Conservation (phyloP, 2,113 vertebrate species). For the Poeciliopsis prolifica region DNA sequence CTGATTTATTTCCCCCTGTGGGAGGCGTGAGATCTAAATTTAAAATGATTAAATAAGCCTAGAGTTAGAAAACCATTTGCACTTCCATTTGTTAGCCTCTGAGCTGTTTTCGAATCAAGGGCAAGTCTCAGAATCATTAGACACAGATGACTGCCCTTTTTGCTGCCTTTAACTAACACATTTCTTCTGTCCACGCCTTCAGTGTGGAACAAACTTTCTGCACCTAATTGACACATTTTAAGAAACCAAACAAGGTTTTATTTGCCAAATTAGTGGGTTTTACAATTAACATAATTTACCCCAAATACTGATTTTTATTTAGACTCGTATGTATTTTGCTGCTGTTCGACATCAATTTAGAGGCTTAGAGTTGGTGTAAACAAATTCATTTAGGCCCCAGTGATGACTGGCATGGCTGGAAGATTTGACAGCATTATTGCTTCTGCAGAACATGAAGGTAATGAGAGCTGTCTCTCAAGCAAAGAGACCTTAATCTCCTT, state of each 20-base stretch:
- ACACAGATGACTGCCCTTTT: conserved; percentile 58
- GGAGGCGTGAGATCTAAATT: conserved; percentile 75
- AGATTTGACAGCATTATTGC: conserved; percentile 54
- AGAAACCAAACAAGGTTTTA: conserved; percentile 7
- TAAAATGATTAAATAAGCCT: conserved; percentile 74
- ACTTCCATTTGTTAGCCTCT: conserved; percentile 66
- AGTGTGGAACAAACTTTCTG: conserved; percentile 19
- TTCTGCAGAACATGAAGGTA: conserved; percentile 65
- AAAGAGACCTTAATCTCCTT: conserved; percentile 60
- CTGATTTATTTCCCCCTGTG: conserved; percentile 68
- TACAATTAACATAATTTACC: conserved; percentile 16
- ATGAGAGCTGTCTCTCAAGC: conserved; percentile 65
- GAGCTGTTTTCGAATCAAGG: conserved; percentile 72
- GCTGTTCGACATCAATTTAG: conserved; percentile 8
- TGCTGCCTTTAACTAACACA: conserved; percentile 44
- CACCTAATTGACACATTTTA: conserved; percentile 26
- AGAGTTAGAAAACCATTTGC: conserved; percentile 70
- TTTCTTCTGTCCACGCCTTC: conserved; percentile 38
- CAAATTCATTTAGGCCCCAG: conserved; percentile 5
- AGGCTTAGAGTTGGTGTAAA: conserved; percentile 7
- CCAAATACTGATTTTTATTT: conserved; percentile 17
- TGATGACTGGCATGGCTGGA: conserved; percentile 28
- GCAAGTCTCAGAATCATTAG: conserved; percentile 69
- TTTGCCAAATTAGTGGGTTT: conserved; percentile 14
- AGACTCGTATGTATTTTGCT: background rate